Percentiles rank a stretch among this genome's conserved stretches.
phyloP scores from a whole-genome alignment of 2,113 vertebrate species.

The Neogale vison region DNA sequence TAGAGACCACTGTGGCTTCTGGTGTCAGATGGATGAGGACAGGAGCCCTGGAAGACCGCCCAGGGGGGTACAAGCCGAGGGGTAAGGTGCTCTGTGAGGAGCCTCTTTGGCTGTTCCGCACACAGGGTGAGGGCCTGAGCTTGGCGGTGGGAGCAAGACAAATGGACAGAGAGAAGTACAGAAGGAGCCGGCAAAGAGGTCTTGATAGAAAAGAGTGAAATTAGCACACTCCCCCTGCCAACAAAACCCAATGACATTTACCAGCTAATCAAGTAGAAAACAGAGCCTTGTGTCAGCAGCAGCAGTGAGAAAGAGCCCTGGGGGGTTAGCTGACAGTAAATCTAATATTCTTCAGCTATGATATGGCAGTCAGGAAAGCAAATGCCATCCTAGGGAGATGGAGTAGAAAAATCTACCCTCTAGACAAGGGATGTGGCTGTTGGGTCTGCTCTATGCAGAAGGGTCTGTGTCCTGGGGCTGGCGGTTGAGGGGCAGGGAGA shows the following conservation, averaged over 20 bases:
- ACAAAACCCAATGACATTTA: background rate
- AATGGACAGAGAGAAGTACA: constrained; percentile 21
- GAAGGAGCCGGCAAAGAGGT: background rate
- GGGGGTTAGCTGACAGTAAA: background rate
- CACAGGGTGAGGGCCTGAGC: background rate
- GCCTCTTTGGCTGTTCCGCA: background rate
- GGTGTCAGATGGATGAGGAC: constrained; percentile 18
- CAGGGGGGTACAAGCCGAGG: background rate
- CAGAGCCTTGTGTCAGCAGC: background rate
- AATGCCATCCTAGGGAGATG: constrained; percentile 22
- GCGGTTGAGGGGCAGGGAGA: no score
- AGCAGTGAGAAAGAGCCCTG: background rate
- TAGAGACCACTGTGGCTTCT: background rate
- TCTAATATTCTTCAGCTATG: background rate
- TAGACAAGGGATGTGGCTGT: background rate
- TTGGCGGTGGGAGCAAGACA: background rate
- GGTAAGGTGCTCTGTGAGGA: background rate
- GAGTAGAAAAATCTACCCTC: background rate
- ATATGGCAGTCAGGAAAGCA: background rate
- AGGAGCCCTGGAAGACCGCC: background rate
- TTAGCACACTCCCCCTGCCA: background rate
- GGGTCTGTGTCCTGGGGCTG: background rate
- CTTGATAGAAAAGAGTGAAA: constrained; percentile 22
- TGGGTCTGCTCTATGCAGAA: background rate
- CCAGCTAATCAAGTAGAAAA: constrained; percentile 22